These are phyloP conservation scores for Diarsia rubi DNA, from an alignment of 2,888 invertebrate genomes.

Conservation along the genomic window DNA sequence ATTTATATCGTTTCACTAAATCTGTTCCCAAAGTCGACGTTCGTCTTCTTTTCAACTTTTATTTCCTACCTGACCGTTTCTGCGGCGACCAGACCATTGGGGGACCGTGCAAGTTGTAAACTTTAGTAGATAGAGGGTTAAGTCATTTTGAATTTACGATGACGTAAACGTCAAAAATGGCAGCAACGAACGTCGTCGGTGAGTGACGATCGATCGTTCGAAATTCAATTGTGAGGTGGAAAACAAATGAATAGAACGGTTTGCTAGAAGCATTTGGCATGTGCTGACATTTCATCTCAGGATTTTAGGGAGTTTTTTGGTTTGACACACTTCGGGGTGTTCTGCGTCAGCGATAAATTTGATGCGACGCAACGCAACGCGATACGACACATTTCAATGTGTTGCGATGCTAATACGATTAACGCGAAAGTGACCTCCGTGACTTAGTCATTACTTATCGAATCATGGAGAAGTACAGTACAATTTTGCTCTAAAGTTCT, in stretches of 20 bases:
- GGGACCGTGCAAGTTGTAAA: slow-evolving; percentile 46
- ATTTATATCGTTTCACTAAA: slow-evolving; percentile 44
- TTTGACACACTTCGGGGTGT: background rate
- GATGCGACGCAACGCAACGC: too few species aligned
- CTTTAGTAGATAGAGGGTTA: slow-evolving; percentile 34
- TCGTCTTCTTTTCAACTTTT: slow-evolving; percentile 66
- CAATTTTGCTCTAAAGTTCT: too few species aligned
- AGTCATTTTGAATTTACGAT: slow-evolving; percentile 36
- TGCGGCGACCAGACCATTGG: slow-evolving; percentile 55
- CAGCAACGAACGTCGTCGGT: slow-evolving; percentile 24
- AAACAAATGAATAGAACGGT: slow-evolving; percentile 15
- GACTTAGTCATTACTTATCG: too few species aligned
- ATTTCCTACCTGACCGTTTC: slow-evolving; percentile 64
- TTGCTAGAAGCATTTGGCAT: background rate
- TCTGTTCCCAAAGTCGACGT: slow-evolving; percentile 53
- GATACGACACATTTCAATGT: too few species aligned
- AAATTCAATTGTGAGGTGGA: slow-evolving; percentile 29
- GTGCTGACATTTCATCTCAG: background rate
- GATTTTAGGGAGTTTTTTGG: background rate
- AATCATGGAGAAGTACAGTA: too few species aligned
- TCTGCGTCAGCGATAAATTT: too few species aligned
- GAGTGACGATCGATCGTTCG: slow-evolving; percentile 26
- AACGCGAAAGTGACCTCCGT: too few species aligned
- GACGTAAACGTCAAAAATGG: slow-evolving; percentile 35
- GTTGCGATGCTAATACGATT: too few species aligned